Conservation (phyloP, 1,140 invertebrate genomes). For the Drosophila azteca region DNA sequence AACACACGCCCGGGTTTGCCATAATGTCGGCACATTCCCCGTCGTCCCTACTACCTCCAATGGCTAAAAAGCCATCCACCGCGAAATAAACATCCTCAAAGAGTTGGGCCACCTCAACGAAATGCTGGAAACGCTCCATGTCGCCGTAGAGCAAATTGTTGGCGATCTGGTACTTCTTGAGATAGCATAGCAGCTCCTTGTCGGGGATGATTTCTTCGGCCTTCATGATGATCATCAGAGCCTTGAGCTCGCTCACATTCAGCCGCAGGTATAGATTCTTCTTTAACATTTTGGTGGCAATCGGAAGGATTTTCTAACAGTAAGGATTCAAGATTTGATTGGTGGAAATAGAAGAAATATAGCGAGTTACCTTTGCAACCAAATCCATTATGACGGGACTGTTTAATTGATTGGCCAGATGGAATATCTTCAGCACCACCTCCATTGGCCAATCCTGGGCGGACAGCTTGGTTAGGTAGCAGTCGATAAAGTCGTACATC, state of each 20-base stretch:
- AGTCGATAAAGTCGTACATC: conserved; percentile 48
- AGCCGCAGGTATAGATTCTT: conserved; percentile 43
- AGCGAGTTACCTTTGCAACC: conserved; percentile 31
- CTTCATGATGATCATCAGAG: conserved; percentile 42
- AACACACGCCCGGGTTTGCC: too few relatives aligned
- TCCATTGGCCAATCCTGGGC: conserved; percentile 44
- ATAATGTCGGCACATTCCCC: too few relatives aligned
- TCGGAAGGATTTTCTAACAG: conserved; percentile 48
- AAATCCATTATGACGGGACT: conserved; percentile 30
- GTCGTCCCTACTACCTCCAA: not conserved
- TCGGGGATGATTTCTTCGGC: conserved; percentile 19
- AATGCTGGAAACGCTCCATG: conserved; percentile 49
- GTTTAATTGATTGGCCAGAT: conserved; percentile 40
- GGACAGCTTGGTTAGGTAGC: conserved; percentile 40
- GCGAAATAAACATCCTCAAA: conserved; percentile 37
- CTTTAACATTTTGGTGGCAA: conserved; percentile 37
- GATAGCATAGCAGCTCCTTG: conserved; percentile 17
- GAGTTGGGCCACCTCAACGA: conserved; percentile 45
- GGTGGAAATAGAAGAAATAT: too few relatives aligned
- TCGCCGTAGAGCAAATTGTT: conserved; percentile 46
- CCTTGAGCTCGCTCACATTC: conserved; percentile 34
- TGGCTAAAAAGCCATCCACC: conserved; percentile 38
- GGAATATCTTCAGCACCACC: conserved; percentile 48
- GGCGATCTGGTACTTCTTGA: conserved; percentile 47
- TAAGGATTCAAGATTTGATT: too few relatives aligned